Evolutionary conservation across 2,113 vertebrate species (phyloP).

Genomic region (Odocoileus virginianus): DNA sequence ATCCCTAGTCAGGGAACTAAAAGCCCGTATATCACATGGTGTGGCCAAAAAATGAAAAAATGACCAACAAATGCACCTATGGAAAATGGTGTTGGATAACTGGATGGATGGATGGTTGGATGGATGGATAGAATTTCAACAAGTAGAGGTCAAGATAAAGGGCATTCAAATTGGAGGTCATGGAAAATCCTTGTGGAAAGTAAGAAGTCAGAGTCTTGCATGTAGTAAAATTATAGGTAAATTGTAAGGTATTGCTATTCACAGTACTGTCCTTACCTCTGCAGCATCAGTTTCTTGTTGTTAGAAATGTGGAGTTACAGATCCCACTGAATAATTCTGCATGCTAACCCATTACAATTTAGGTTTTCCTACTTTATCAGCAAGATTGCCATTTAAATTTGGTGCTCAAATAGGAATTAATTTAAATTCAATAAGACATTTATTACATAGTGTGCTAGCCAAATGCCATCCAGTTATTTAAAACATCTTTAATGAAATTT

Average conservation of each 20-base stretch:
- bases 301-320: neutral
- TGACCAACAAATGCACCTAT: neutral
- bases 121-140: neutral
- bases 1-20: neutral
- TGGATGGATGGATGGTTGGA: neutral
- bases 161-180: neutral
- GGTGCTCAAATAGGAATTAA: slow-evolving; percentile 55
- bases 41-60: neutral
- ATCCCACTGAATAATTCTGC: neutral
- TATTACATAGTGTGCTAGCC: slow-evolving; percentile 57
- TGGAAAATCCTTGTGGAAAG: neutral
- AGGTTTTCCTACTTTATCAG: slow-evolving; percentile 51
- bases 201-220: neutral
- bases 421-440: slow-evolving; percentile 65
- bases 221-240: neutral
- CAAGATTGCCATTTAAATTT: slow-evolving; percentile 47
- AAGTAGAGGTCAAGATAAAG: neutral
- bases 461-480: slow-evolving; percentile 63
- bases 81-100: neutral
- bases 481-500: slow-evolving; percentile 60
- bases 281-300: neutral
- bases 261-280: neutral
- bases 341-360: neutral
- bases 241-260: neutral
- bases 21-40: fast-evolving